Conservation (phyloP, 2,888 invertebrate species). For the Andricus quercusramuli region DNA sequence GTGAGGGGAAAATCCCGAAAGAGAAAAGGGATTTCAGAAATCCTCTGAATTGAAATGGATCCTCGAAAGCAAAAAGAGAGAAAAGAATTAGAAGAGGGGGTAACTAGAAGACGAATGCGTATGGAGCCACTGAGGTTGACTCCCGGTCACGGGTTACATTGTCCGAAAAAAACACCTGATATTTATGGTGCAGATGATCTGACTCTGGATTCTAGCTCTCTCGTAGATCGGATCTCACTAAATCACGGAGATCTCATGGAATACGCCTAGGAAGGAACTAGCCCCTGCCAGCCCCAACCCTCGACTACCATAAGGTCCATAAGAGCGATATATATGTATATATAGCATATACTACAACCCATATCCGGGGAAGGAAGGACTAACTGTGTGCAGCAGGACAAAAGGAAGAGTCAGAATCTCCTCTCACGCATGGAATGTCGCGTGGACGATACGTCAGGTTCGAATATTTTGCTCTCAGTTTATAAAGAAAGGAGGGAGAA, state of each 20-base stretch:
- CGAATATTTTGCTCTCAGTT: constrained; percentile 4
- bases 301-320: constrained; percentile 32
- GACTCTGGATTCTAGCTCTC: constrained; percentile 61
- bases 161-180: constrained; percentile 61
- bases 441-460: neutral
- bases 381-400: neutral
- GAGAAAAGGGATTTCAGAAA: constrained; percentile 59
- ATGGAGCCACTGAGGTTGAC: constrained; percentile 59
- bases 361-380: neutral
- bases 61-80: constrained; percentile 23
- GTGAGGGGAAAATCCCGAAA: constrained; percentile 48
- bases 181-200: constrained; percentile 73
- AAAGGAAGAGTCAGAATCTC: neutral
- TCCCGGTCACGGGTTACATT: constrained; percentile 56
- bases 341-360: neutral
- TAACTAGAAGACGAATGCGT: constrained; percentile 64
- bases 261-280: constrained; percentile 56
- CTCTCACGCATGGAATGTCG: constrained; percentile 6
- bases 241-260: constrained; percentile 54
- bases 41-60: constrained; percentile 67
- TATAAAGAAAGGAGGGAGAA: neutral
- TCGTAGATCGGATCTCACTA: constrained; percentile 63
- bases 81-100: constrained; percentile 44
- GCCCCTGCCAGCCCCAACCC: constrained; percentile 47
- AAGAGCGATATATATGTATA: constrained; percentile 2